These are phyloP conservation scores for Fregetta grallaria DNA, from an alignment of 2,113 vertebrate genomes.

Conservation along the genomic window DNA sequence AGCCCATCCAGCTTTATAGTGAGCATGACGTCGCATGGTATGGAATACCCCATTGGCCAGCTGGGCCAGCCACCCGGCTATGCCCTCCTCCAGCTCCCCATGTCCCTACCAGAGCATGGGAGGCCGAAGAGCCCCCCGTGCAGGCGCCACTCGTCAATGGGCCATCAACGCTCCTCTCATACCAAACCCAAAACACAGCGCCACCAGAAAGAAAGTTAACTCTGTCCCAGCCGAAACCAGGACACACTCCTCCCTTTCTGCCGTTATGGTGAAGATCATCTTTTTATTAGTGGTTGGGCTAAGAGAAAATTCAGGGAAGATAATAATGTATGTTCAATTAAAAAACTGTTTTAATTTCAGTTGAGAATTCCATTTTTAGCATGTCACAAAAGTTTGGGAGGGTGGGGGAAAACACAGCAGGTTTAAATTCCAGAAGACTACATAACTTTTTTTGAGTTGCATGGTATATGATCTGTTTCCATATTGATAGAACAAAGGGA, in stretches of 20 bases:
- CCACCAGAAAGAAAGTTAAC: no score
- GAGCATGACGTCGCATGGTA: no score
- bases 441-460: background rate
- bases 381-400: background rate
- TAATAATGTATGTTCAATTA: background rate
- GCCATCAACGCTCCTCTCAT: no score
- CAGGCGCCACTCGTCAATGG: no score
- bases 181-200: no score
- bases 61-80: no score
- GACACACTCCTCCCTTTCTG: background rate
- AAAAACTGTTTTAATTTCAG: background rate
- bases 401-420: background rate
- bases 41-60: no score
- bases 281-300: background rate
- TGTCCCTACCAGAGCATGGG: no score
- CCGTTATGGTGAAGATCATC: background rate
- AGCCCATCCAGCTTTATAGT: no score
- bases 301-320: background rate
- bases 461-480: background rate
- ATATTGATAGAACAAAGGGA: background rate
- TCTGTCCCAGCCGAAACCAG: no score
- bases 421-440: background rate
- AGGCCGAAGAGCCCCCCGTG: no score
- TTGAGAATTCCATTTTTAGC: background rate
- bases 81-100: no score